Base-by-base conservation (phyloP, 1,140 invertebrate species). In the Diachasma alloeum region DNA sequence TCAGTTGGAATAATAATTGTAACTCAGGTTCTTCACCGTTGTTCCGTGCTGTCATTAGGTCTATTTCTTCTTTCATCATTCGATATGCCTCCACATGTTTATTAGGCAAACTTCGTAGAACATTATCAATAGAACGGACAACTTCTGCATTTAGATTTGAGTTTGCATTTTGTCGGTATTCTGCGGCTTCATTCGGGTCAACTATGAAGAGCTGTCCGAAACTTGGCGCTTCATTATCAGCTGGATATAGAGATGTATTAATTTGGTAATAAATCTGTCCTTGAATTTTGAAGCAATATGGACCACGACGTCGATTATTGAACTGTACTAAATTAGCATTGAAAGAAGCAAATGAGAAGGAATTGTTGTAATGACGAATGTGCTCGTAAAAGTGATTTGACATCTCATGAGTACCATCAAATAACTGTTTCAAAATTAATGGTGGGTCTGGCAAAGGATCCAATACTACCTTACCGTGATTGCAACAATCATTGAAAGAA, bases 401-500 rank as follows among this genome's bases (percentile, higher is more conserved):
- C 63, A 71, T 66, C 10, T 36, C 19, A 37, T 76, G 75, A 39
- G 48, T 72, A 31, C 69, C 75, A 36, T 72, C 37, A 44, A 72
- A 5, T 15, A 46, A 69, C 63, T 63, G 1, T n/a, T n/a, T n/a
- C n/a, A n/a, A n/a, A n/a, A n/a, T n/a, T n/a, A n/a, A n/a, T n/a
- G n/a, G n/a, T n/a, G 42, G 24, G 37, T 75, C 46, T 36, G 69
- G 74, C 39, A 76, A 26, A 24, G 42, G 67, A 46, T 70, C 39
- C 31, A 76, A 68, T 13, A 13, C 17, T 37, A 72, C 70, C 68
- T 77, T 72, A 15, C 75, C 75, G 22, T 77, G 75, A 59, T 19
- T 77, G 36, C 75, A 77, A 39, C 75, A 77, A 72, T 77, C 75
- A 48, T 72, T 37, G 66, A 72, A 77, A 8, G 75, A 77, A 67